Conservation (phyloP, 2,113 vertebrate genomes). For the Laticauda colubrina region DNA sequence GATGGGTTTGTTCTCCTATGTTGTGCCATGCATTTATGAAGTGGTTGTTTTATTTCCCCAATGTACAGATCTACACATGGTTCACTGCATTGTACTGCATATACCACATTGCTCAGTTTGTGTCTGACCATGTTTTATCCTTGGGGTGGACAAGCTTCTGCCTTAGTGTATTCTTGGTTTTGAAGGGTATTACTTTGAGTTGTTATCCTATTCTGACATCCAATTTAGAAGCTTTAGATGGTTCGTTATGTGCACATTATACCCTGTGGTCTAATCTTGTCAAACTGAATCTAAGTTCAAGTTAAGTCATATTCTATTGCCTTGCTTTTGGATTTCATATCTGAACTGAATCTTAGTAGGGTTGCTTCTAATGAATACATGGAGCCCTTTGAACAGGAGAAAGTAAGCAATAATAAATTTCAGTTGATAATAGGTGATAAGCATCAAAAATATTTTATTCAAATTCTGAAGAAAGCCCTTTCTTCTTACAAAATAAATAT, state of each 20-base stretch:
- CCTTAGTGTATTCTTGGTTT: no score
- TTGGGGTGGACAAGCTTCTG: no score
- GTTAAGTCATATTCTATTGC: not conserved
- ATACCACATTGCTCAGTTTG: no score
- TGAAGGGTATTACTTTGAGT: not conserved
- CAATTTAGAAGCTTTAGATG: not conserved
- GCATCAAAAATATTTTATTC: slow-evolving; percentile 46
- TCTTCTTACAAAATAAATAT: slow-evolving; percentile 31
- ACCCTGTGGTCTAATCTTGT: not conserved
- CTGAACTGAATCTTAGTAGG: not conserved
- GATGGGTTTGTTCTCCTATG: no score
- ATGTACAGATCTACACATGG: no score
- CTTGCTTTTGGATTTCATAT: not conserved
- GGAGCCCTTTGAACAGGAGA: slow-evolving; percentile 28
- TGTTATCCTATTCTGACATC: not conserved
- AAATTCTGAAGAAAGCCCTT: slow-evolving; percentile 20
- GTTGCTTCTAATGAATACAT: not conserved
- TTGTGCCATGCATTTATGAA: no score
- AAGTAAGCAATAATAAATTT: slow-evolving; percentile 59
- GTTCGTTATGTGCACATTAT: not conserved
- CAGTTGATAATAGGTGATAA: slow-evolving; percentile 46
- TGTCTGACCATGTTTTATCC: no score
- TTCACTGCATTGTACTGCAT: no score
- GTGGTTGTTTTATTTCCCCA: no score
- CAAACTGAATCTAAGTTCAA: not conserved